Conservation (phyloP, 1,140 invertebrate species). For the Homarus americanus region DNA sequence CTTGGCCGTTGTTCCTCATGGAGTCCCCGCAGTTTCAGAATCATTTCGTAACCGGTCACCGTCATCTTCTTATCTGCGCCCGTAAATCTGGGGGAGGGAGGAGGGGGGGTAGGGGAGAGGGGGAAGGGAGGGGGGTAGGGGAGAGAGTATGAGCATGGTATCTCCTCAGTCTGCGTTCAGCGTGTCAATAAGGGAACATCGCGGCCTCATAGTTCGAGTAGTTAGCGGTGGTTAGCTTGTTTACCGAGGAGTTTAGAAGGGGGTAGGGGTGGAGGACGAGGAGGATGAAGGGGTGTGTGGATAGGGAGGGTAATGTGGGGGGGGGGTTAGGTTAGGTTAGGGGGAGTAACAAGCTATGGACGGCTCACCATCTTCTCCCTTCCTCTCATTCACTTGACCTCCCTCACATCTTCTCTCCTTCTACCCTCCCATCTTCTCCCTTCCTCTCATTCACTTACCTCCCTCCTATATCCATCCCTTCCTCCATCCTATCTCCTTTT, state of each 20-base stretch:
- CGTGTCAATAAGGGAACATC: neutral
- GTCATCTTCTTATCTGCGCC: conserved; percentile 41
- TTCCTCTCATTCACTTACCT: too few species aligned
- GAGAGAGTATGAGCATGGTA: neutral
- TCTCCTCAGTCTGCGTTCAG: neutral
- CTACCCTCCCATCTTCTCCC: too few species aligned
- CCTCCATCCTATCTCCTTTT: neutral
- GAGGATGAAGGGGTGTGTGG: neutral
- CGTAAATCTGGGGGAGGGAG: conserved; percentile 30
- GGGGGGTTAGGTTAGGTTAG: too few species aligned
- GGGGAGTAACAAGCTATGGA: neutral
- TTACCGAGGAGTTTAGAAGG: neutral
- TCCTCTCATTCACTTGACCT: too few species aligned
- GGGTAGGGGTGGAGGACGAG: neutral
- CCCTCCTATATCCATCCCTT: too few species aligned
- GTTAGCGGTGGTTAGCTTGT: neutral
- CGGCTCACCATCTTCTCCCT: too few species aligned
- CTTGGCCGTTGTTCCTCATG: neutral
- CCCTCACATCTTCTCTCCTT: too few species aligned
- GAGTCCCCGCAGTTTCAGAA: conserved; percentile 28
- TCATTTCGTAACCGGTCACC: conserved; percentile 54
- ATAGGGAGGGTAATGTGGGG: neutral
- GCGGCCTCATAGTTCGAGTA: neutral
- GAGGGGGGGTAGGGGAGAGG: conserved; percentile 4
- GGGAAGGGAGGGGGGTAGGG: neutral